These are phyloP conservation scores for Recurvirostra avosetta DNA, from an alignment of 2,113 vertebrate species.

Conservation along the genomic window DNA sequence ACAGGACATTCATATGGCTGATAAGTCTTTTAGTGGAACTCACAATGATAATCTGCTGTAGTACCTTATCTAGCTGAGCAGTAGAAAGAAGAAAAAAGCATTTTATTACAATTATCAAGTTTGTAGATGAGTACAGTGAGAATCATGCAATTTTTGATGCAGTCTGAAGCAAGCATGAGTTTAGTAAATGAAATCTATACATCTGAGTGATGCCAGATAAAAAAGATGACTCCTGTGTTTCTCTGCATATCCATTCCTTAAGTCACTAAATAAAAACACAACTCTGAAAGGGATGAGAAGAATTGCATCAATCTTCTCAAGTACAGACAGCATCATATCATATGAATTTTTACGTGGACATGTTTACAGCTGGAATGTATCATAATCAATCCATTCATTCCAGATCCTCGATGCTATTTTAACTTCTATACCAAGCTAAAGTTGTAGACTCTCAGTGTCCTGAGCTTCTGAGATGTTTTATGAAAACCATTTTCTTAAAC, in stretches of 20 bases:
- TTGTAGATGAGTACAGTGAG: neutral
- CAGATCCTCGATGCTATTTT: neutral
- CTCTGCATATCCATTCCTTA: neutral
- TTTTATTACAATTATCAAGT: neutral
- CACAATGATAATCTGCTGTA: neutral
- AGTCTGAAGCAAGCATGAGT: neutral
- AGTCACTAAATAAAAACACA: neutral
- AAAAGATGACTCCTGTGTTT: neutral
- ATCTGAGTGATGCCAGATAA: neutral
- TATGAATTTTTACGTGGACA: neutral
- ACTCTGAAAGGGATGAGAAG: neutral
- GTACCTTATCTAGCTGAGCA: neutral
- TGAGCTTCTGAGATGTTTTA: neutral
- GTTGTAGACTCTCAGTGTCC: neutral
- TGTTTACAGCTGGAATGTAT: neutral
- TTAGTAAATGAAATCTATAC: neutral
- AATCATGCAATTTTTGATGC: neutral
- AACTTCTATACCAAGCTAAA: neutral
- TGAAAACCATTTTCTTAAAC: neutral
- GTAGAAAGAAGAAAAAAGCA: neutral
- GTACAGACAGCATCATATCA: neutral
- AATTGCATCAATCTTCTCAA: constrained; percentile 23
- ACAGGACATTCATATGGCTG: neutral
- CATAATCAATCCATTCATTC: neutral
- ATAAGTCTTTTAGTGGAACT: neutral